Conservation (phyloP, 2,888 invertebrate species). For the Chelonus formosanus region DNA sequence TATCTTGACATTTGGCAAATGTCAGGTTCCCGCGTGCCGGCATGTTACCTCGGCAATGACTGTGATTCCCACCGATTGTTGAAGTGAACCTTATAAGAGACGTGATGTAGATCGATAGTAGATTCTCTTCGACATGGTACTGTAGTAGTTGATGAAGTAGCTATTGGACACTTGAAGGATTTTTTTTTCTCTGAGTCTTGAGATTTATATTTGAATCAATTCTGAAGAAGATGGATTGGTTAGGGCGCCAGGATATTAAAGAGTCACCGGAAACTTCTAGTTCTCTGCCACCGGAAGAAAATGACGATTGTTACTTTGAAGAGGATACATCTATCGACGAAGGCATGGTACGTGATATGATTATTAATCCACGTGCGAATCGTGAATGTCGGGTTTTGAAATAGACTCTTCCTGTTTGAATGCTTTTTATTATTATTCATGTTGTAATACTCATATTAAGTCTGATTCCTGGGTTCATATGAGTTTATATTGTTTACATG, state of each 20-base stretch:
- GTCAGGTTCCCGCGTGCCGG: background rate
- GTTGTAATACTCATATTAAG: too few species aligned
- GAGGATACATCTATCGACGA: slow-evolving; percentile 60
- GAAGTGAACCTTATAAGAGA: background rate
- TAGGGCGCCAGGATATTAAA: slow-evolving; percentile 52
- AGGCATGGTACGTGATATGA: slow-evolving; percentile 59
- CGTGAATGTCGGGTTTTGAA: background rate
- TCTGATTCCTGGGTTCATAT: background rate
- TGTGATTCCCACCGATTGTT: background rate
- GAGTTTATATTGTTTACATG: background rate
- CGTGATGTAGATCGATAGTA: too few species aligned
- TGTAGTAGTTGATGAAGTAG: too few species aligned
- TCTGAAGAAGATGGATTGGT: slow-evolving; percentile 55
- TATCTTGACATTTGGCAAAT: slow-evolving; percentile 6
- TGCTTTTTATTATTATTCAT: too few species aligned
- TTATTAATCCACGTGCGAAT: slow-evolving; percentile 14
- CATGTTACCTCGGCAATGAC: slow-evolving; percentile 1
- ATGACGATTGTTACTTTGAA: slow-evolving; percentile 58
- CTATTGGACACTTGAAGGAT: too few species aligned
- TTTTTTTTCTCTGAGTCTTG: too few species aligned
- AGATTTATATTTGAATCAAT: too few species aligned
- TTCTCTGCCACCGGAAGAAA: slow-evolving; percentile 53
- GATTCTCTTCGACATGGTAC: background rate
- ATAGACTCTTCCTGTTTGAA: too few species aligned
- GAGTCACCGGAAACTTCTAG: slow-evolving; percentile 51